phyloP scores from a whole-genome alignment of 2,888 invertebrate species.

The Oegoconia quadripuncta region DNA sequence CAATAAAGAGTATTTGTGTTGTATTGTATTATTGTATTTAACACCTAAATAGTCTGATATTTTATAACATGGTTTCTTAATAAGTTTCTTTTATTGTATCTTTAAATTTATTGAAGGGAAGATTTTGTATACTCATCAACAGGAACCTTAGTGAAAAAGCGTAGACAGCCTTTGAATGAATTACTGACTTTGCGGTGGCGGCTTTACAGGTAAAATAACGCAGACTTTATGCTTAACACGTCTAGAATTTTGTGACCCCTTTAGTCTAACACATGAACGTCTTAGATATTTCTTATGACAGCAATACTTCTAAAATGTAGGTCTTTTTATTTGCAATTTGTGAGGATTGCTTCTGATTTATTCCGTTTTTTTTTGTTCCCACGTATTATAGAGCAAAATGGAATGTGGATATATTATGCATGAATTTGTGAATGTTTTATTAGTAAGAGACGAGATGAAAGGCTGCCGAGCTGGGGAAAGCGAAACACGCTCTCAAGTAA shows the following conservation, averaged over 20 bases:
- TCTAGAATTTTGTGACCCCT: slow-evolving; percentile 16
- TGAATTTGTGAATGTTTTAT: slow-evolving; percentile 7
- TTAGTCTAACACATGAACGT: slow-evolving; percentile 13
- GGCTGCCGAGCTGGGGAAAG: neutral
- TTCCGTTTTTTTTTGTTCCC: slow-evolving; percentile 9
- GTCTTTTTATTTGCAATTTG: slow-evolving; percentile 18
- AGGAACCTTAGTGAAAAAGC: no score
- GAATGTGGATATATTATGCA: slow-evolving; percentile 7
- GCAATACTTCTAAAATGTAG: no score
- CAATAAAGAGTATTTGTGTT: no score
- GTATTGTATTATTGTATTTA: no score
- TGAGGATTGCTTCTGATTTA: slow-evolving; percentile 7
- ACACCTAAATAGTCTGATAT: no score
- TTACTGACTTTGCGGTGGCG: no score
- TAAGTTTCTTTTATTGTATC: no score
- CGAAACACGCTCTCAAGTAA: neutral
- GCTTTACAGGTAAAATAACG: slow-evolving; percentile 2
- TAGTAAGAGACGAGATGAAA: slow-evolving; percentile 1
- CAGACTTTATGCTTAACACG: slow-evolving; percentile 19
- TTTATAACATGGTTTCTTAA: no score
- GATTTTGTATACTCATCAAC: no score
- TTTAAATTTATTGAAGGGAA: no score
- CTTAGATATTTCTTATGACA: slow-evolving; percentile 3
- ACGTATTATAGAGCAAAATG: neutral
- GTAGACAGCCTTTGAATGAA: no score